Base-by-base conservation (phyloP, 2,888 invertebrate genomes). In the Eustalomyia histrio region DNA sequence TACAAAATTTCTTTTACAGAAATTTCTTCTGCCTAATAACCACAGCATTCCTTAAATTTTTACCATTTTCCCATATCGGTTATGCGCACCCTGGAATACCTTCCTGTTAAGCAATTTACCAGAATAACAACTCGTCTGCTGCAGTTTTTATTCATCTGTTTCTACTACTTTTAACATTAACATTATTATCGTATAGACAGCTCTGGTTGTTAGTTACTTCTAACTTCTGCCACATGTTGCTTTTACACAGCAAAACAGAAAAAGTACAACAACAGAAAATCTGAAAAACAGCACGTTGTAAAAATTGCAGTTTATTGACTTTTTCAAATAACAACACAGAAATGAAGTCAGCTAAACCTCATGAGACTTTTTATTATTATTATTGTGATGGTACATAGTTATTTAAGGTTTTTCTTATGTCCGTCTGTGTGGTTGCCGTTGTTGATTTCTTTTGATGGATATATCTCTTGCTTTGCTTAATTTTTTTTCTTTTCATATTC, bases 231-330 rank as follows among this genome's bases (percentile, higher is more conserved):
- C 75, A 79, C 75, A 79, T 79, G 79, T 75, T 75, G 64, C 47
- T 60, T 71, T 76, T 60, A 52, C 60, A 33, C 53, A 65, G 39
- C 12, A 60, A 65, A n/a, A 60, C 17, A 52, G 35, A 65, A 33
- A 43, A 52, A 53, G 1, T 50, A 47, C n/a, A 35, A 9, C 4
- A 35, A 35, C 18, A 35, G 47, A 7, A 53, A 76, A 43, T 50
- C 24, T 17, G 33, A 61, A 65, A 61, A 73, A 76, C 68, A 65
- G 76, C 80, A 81, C 78, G 78, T 78, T 81, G 73, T 55, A 69
- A 69, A 72, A 67, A 58, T 80, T 81, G 80, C 80, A 81, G 80
- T 81, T 81, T 78, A 78, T 81, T 81, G 76, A 78, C 80, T 81
- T 74, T 81, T 74, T 69, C 21, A 55, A 72, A 63, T 33, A 72